Evolutionary conservation across 2,888 invertebrate genomes (phyloP).

Genomic region (Metacarcinus magister): DNA sequence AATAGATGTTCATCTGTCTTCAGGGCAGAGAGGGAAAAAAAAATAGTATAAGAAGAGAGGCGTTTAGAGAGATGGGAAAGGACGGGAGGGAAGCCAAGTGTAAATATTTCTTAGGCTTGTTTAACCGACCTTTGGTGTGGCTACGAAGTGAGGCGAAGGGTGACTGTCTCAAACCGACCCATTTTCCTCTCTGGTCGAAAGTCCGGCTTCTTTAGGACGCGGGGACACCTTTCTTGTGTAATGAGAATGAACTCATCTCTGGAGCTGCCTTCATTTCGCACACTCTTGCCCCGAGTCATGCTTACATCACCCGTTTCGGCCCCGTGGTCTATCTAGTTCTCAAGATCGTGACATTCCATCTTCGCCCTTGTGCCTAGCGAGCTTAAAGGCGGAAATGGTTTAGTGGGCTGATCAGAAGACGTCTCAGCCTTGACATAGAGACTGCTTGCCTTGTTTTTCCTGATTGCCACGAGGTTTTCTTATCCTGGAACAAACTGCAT

Average conservation of each 20-base stretch:
- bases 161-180: background rate
- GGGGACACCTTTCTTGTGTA: background rate
- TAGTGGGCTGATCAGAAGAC: constrained; percentile 31
- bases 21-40: background rate
- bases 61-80: background rate
- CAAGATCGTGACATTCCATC: background rate
- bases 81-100: background rate
- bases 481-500: constrained; percentile 33
- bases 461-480: constrained; percentile 29
- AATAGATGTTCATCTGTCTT: background rate
- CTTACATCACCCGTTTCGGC: constrained; percentile 6
- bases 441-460: constrained; percentile 29
- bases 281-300: constrained; percentile 17
- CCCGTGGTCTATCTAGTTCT: background rate
- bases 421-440: background rate
- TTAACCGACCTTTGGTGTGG: background rate
- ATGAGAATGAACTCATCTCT: constrained; percentile 36
- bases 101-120: background rate
- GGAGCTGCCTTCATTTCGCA: constrained; percentile 30
- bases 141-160: background rate
- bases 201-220: background rate
- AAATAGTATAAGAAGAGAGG: background rate
- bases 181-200: constrained; percentile 14
- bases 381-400: background rate
- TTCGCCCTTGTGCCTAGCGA: background rate